These are phyloP conservation scores for Butorides virescens DNA, from an alignment of 2,113 vertebrate species.

Conservation along the genomic window DNA sequence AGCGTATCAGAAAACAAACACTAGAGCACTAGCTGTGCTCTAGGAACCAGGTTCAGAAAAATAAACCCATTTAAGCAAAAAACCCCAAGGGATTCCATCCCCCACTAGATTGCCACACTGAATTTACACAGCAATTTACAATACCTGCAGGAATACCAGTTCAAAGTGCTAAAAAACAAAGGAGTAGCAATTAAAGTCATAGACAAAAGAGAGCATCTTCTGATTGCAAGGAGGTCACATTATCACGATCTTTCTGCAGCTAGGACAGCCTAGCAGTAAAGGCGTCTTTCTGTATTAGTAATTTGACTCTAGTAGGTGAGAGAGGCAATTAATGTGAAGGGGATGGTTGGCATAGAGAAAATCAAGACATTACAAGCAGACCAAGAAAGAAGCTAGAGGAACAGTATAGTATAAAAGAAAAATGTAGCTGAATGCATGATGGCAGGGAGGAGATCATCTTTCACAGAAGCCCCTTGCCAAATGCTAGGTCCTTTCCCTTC, in stretches of 20 bases:
- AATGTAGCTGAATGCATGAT: background rate
- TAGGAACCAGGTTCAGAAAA: background rate
- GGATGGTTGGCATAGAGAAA: background rate
- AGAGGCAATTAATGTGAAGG: background rate
- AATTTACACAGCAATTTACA: background rate
- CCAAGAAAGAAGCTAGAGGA: background rate
- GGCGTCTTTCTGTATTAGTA: background rate
- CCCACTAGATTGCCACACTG: background rate
- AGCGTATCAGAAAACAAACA: background rate
- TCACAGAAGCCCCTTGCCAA: background rate
- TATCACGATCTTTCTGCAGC: background rate
- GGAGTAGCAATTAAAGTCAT: background rate
- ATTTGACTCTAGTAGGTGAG: background rate
- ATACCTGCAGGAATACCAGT: background rate
- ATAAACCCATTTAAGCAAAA: background rate
- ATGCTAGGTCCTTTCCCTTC: background rate
- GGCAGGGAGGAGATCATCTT: background rate
- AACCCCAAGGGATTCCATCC: background rate
- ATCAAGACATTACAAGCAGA: background rate
- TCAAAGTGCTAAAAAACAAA: background rate
- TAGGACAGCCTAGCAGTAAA: background rate
- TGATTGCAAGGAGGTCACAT: background rate
- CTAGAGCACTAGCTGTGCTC: background rate
- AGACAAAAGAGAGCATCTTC: background rate
- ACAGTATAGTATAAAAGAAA: background rate